Evolutionary conservation across 1,140 invertebrate genomes (phyloP), one percentile per base, ranked within the genome.

Genomic region (Triops cancriformis): DNA sequence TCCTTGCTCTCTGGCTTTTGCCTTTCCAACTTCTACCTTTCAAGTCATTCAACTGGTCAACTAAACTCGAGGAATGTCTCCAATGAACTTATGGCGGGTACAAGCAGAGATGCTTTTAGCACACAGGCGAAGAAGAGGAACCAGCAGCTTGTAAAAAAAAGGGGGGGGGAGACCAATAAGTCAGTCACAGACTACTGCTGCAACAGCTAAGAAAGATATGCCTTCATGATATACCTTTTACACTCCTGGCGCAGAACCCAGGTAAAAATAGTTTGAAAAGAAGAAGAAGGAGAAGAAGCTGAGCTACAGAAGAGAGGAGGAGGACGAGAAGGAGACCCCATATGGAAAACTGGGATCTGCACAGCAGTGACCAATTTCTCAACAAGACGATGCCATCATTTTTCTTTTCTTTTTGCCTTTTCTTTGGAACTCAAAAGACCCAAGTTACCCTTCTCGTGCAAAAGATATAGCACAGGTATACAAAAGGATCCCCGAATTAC

Each of bases 321-420:
- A 37, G 2, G n/a, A n/a, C n/a, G n/a, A 37, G 2, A 37, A 18
- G 51, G 23, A 64, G 51, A 64, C 51, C 51, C 51, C 51, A 64
- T 64, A 64, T 64, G 51, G 51, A 64, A 64, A 64, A n/a, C 23
- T 64, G 23, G 51, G 31, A 64, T n/a, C 51, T 64, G 51, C 51
- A 64, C 51, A 64, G 51, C 51, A 23, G 51, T 23, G 51, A 64
- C 51, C 51, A 64, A 64, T 64, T 64, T 64, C 51, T 64, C 51
- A 64, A 64, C 51, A 64, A 64, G 51, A 64, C 51, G 51, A 64
- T 64, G 51, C 51, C 51, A 64, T 64, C 51, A 64, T 64, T 64
- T 64, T 64, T 64, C 51, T 64, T 64, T 23, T 23, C 23, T 64
- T 64, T 64, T 64, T 64, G 3, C 3, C 45, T 51, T 64, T 64